These are phyloP conservation scores for Danionella dracula DNA, from an alignment of 2,797 vertebrate genomes.

Conservation along the genomic window DNA sequence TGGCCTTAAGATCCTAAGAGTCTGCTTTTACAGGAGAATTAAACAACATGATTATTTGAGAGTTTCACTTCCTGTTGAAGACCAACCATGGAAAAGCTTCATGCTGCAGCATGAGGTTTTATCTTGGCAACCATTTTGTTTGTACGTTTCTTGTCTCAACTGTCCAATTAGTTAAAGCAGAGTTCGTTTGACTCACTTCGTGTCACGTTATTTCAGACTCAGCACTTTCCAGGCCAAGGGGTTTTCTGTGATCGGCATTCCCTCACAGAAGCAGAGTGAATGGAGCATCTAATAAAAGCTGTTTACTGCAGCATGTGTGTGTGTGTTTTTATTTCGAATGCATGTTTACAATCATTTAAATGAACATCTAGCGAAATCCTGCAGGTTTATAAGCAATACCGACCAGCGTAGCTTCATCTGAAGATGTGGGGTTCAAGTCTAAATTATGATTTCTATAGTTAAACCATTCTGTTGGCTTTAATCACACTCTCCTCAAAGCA, in stretches of 20 bases:
- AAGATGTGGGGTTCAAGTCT: no score
- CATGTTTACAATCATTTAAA: no score
- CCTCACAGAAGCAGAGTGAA: neutral
- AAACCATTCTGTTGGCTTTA: no score
- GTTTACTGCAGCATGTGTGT: neutral
- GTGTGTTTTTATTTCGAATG: no score
- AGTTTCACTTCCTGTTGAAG: no score
- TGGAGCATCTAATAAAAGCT: neutral
- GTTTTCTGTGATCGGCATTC: neutral
- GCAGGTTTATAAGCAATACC: neutral
- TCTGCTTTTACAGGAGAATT: no score
- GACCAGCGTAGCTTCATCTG: no score
- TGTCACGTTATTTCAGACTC: neutral
- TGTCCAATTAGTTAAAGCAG: constrained; percentile 1
- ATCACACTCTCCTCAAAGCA: no score
- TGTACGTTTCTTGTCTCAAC: neutral
- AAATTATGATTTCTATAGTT: no score
- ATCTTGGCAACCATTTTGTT: constrained; percentile 12
- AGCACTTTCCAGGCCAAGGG: neutral
- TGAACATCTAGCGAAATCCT: neutral
- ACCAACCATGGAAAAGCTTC: no score
- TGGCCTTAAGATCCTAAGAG: no score
- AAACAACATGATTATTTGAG: no score
- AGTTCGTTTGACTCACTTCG: constrained; percentile 3
- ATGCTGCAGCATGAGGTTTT: neutral